Conservation (phyloP, 2,113 vertebrate genomes). For the Excalfactoria chinensis region DNA sequence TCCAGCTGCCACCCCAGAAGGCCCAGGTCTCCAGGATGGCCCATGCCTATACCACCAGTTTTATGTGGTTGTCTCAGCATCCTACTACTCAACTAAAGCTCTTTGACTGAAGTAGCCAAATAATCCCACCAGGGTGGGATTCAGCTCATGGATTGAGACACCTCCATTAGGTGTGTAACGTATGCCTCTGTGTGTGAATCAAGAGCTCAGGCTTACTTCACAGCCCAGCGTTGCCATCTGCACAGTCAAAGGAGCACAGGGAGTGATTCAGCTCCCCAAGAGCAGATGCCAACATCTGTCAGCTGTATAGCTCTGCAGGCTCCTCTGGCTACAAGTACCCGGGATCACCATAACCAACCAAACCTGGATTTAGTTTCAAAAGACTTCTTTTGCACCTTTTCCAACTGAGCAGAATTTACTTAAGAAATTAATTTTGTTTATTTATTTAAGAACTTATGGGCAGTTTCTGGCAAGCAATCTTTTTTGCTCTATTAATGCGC, state of each 20-base stretch:
- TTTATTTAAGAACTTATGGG: slow-evolving; percentile 33
- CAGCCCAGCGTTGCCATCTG: neutral
- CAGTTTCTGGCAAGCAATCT: neutral
- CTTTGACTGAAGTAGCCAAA: neutral
- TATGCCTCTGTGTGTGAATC: accelerated
- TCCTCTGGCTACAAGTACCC: neutral
- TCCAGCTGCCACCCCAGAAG: neutral
- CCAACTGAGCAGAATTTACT: slow-evolving; percentile 1
- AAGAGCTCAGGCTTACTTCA: neutral
- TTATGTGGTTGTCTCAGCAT: accelerated
- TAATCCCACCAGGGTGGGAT: neutral
- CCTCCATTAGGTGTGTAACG: accelerated
- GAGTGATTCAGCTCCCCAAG: neutral
- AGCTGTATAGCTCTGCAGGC: neutral
- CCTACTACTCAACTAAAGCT: neutral
- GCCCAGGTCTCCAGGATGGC: neutral
- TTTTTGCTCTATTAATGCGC: neutral
- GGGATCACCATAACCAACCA: neutral
- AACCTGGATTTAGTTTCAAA: neutral
- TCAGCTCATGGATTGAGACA: neutral
- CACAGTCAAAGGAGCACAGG: neutral
- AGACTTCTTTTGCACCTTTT: neutral
- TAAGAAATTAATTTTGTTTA: neutral
- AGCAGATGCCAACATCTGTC: neutral
- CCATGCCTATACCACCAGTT: neutral